Conservation (phyloP, 92 coral and sea anemone genomes). For the Phenganax stokvisi region DNA sequence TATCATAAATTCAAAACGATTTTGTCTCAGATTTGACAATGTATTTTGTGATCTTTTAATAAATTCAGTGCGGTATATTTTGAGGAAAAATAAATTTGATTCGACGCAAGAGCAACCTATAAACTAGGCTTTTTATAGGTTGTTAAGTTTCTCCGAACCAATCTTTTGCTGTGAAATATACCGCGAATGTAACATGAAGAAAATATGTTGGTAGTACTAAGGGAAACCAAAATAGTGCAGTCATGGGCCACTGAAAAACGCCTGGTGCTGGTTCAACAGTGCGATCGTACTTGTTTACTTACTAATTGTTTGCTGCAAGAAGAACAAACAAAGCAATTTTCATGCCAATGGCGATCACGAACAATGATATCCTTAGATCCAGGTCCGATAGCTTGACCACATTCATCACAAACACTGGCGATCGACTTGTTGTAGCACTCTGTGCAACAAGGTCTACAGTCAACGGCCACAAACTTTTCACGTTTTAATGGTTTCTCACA, state of each 20-base stretch:
- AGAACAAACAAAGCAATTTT: constrained; percentile 80
- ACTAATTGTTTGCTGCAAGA: constrained; percentile 74
- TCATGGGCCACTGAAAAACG: not conserved
- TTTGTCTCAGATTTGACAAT: too few relatives aligned
- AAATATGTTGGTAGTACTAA: not conserved
- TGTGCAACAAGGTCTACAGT: constrained; percentile 72
- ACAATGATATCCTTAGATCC: constrained; percentile 94
- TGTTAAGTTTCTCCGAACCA: too few relatives aligned
- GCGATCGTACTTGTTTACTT: constrained; percentile 9
- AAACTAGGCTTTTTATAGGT: too few relatives aligned
- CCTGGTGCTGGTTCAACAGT: too few relatives aligned
- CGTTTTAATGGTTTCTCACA: constrained; percentile 88
- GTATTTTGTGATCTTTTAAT: too few relatives aligned
- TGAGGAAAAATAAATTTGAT: too few relatives aligned
- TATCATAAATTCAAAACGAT: too few relatives aligned
- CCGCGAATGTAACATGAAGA: too few relatives aligned
- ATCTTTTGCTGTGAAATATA: too few relatives aligned
- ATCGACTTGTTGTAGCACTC: constrained; percentile 74
- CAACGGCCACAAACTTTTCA: constrained; percentile 79
- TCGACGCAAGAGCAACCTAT: too few relatives aligned
- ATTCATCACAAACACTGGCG: constrained; percentile 79
- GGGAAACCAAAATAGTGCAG: not conserved
- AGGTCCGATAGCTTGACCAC: constrained; percentile 83
- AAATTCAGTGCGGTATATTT: too few relatives aligned
- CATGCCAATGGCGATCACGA: constrained; percentile 94